Conservation (phyloP, 2,797 vertebrate genomes). For the Intellagama lesueurii region DNA sequence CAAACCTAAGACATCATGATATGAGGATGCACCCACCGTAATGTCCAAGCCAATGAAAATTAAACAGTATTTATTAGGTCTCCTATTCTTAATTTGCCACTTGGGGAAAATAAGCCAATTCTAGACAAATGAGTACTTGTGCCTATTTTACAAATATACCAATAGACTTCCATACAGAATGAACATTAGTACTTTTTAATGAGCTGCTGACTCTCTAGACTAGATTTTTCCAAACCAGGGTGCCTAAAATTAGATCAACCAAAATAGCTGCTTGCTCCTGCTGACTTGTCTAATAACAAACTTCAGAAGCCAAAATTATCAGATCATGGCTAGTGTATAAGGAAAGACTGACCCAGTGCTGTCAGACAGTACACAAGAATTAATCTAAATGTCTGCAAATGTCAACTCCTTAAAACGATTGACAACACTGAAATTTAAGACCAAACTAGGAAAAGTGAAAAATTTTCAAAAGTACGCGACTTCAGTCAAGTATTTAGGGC, state of each 20-base stretch:
- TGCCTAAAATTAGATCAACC: conserved; percentile 10
- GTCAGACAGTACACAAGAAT: background rate
- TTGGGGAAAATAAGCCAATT: background rate
- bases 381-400: background rate
- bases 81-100: background rate
- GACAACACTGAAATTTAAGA: background rate
- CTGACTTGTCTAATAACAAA: conserved; percentile 1
- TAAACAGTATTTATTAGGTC: background rate
- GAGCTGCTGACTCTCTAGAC: conserved; percentile 1
- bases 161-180: background rate
- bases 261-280: conserved; percentile 12
- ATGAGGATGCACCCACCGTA: too few species aligned
- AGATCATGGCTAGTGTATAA: background rate
- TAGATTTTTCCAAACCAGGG: conserved; percentile 22
- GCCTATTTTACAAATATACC: background rate
- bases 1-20: background rate
- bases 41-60: background rate
- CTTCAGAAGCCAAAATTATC: background rate
- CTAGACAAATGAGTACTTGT: background rate
- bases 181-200: background rate
- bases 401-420: background rate
- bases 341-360: background rate
- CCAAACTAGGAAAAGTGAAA: background rate
- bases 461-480: background rate
- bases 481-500: background rate